A percentile compares a stretch with the other conserved stretches of the same genome.
These are phyloP conservation scores for Ectropis grisescens DNA, from an alignment of 1,140 invertebrate genomes.

Conservation along the genomic window DNA sequence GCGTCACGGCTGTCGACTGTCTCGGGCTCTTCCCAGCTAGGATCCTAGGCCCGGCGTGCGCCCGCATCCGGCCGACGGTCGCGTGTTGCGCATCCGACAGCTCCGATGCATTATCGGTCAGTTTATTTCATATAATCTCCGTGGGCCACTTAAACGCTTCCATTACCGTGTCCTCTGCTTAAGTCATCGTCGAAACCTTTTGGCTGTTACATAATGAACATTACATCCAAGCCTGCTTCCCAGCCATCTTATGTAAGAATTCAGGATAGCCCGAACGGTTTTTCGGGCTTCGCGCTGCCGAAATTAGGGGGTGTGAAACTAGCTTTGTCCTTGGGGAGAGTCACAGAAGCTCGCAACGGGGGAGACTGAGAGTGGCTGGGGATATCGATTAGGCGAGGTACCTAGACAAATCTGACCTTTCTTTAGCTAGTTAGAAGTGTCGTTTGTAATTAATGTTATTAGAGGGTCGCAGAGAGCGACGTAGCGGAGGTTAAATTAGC, in stretches of 20 bases:
- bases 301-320: too few species aligned
- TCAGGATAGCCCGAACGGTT: too few species aligned
- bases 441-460: too few species aligned
- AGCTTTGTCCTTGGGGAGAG: slow-evolving; percentile 8
- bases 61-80: slow-evolving; percentile 31
- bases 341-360: background rate
- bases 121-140: slow-evolving; percentile 14
- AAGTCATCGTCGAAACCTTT: background rate
- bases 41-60: slow-evolving; percentile 27
- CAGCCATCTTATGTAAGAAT: too few species aligned
- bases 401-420: background rate
- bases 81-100: slow-evolving; percentile 61
- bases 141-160: too few species aligned
- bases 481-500: slow-evolving; percentile 21
- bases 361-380: background rate
- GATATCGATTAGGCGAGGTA: slow-evolving; percentile 6
- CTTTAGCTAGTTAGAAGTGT: too few species aligned
- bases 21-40: slow-evolving; percentile 26
- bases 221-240: too few species aligned
- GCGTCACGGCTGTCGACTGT: slow-evolving; percentile 12
- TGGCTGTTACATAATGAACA: too few species aligned
- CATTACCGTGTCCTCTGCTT: slow-evolving; percentile 1
- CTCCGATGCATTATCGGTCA: slow-evolving; percentile 64
- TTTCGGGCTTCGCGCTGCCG: too few species aligned
- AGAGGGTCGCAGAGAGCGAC: slow-evolving; percentile 7